These are phyloP conservation scores for Phalera bucephala DNA, from an alignment of 2,888 invertebrate species.

Conservation along the genomic window DNA sequence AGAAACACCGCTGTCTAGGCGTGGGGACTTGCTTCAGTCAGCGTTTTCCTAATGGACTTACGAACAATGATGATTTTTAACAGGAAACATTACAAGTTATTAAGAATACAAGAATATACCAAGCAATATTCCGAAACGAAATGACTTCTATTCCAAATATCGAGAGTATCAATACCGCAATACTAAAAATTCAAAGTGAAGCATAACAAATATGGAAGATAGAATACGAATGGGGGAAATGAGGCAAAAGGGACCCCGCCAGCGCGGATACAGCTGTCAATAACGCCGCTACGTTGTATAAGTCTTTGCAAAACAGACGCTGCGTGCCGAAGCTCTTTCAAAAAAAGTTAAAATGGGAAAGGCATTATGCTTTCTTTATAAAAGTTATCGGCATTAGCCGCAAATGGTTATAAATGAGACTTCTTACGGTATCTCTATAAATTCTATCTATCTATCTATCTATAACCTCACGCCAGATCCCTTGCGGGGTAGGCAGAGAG, in stretches of 20 bases:
- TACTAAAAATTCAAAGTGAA: constrained; percentile 10
- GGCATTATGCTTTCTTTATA: constrained; percentile 20
- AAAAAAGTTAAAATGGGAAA: constrained; percentile 34
- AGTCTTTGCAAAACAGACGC: constrained; percentile 36
- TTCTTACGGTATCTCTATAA: constrained; percentile 19
- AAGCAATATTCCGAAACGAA: no score
- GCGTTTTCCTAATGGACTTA: no score
- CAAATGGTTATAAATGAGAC: constrained; percentile 17
- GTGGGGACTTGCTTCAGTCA: no score
- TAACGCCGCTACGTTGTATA: constrained; percentile 31
- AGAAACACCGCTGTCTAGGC: no score
- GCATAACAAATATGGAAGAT: constrained; percentile 21
- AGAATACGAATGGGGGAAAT: constrained; percentile 27
- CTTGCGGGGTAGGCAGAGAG: no score
- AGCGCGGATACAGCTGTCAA: constrained; percentile 44
- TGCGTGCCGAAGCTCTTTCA: constrained; percentile 20
- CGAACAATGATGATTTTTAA: no score
- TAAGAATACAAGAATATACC: no score
- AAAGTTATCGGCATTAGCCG: constrained; percentile 15
- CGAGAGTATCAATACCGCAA: not conserved
- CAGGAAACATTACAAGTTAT: no score
- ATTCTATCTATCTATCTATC: no score
- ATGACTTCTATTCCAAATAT: not conserved
- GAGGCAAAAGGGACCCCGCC: constrained; percentile 31
- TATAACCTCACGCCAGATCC: no score